A percentile compares a stretch with the other conserved stretches of the same genome.
phyloP scores from a whole-genome alignment of 2,797 vertebrate species.

The Nasua narica region DNA sequence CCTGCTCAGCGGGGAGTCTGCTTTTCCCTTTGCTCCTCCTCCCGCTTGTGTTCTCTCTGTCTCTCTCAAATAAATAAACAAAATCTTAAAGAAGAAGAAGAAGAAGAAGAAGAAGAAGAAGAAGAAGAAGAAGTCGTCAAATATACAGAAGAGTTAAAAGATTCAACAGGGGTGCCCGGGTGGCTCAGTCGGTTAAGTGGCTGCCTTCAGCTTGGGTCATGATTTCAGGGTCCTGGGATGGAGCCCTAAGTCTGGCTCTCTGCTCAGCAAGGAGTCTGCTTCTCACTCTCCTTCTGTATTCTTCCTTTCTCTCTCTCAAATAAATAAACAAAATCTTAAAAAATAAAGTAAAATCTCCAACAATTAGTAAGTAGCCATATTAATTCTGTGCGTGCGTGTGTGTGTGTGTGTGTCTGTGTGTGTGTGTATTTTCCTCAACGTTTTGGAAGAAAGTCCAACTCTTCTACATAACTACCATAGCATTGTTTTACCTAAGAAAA shows the following conservation, averaged over 20 bases:
- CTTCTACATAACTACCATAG: not conserved
- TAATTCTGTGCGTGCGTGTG: not conserved
- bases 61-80: no score
- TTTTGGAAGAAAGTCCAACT: not conserved
- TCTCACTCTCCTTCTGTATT: not conserved
- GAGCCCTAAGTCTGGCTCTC: not conserved
- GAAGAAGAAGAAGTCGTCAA: not conserved
- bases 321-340: not conserved
- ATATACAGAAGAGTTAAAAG: not conserved
- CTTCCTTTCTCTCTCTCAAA: not conserved
- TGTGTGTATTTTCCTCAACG: not conserved
- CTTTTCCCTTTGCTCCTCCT: no score
- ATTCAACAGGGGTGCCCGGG: not conserved
- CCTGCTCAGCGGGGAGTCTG: no score
- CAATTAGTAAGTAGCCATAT: not conserved
- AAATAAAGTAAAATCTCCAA: not conserved
- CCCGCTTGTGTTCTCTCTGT: no score
- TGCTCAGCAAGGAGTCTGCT: not conserved
- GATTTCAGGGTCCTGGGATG: not conserved
- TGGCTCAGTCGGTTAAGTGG: not conserved
- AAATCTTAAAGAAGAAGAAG: not conserved
- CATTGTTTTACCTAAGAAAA: not conserved
- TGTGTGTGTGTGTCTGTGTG: not conserved
- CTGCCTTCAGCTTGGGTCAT: not conserved
- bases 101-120: not conserved